Evolutionary conservation across 1,140 invertebrate genomes (phyloP).

Genomic region (Polypedilum vanderplanki): DNA sequence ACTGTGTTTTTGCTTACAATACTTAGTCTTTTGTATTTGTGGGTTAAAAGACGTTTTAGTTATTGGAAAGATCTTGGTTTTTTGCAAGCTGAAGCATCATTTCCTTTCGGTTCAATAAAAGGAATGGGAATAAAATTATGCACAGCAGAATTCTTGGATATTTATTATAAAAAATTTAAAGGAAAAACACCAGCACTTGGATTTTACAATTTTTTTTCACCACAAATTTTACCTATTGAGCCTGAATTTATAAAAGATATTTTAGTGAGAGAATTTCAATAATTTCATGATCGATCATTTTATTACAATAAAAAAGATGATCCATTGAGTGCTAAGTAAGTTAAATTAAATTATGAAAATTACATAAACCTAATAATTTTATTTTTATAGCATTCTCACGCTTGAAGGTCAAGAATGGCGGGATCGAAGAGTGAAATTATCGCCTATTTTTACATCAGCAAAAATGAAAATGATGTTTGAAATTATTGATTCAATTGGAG

Average conservation of each 20-base stretch:
- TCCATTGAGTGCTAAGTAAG: slow-evolving; percentile 30
- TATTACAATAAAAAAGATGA: slow-evolving; percentile 15
- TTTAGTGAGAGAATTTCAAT: slow-evolving; percentile 34
- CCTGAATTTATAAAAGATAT: slow-evolving; percentile 35
- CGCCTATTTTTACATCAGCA: slow-evolving; percentile 49
- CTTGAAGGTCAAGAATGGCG: slow-evolving; percentile 44
- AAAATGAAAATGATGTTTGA: slow-evolving; percentile 55
- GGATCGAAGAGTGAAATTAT: slow-evolving; percentile 44
- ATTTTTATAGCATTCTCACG: slow-evolving; percentile 40
- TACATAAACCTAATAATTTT: slow-evolving; percentile 34
- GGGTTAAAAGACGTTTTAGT: not conserved
- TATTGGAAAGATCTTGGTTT: not conserved
- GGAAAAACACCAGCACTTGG: slow-evolving; percentile 31
- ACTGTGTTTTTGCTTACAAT: not conserved
- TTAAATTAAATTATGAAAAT: slow-evolving; percentile 33
- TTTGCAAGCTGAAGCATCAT: not conserved
- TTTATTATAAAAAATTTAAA: not conserved
- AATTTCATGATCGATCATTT: slow-evolving; percentile 33
- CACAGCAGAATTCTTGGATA: not conserved
- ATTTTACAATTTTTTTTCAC: slow-evolving; percentile 37
- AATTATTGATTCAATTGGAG: slow-evolving; percentile 45
- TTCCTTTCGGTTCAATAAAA: not conserved
- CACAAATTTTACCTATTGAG: slow-evolving; percentile 39
- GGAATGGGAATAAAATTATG: not conserved
- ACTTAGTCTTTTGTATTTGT: not conserved